These are phyloP conservation scores for Eufriesea mexicana DNA, from an alignment of 1,140 invertebrate genomes.

Conservation along the genomic window DNA sequence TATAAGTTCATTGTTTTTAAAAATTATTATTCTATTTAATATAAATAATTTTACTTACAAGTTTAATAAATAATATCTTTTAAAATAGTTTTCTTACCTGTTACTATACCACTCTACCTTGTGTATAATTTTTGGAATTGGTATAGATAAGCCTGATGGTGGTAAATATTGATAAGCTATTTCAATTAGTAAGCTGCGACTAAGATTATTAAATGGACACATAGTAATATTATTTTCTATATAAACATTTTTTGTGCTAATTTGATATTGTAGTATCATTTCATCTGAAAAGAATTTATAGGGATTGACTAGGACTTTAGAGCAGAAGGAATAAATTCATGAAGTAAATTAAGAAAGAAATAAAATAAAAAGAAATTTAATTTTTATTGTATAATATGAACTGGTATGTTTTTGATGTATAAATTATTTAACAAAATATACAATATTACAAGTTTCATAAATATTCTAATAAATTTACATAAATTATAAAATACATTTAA, in stretches of 20 bases:
- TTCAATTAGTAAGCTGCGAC: conserved; percentile 70
- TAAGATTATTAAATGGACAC: conserved; percentile 61
- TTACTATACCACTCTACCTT: conserved; percentile 45
- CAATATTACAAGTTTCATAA: not conserved
- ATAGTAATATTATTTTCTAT: conserved; percentile 9
- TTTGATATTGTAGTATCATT: conserved; percentile 53
- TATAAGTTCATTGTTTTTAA: not conserved
- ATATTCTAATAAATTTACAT: not conserved
- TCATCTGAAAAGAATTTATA: conserved; percentile 67
- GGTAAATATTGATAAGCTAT: conserved; percentile 75
- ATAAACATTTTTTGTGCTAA: conserved; percentile 16
- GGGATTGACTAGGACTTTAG: conserved; percentile 30
- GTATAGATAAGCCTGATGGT: conserved; percentile 72
- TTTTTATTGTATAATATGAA: conserved; percentile 51
- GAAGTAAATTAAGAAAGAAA: not conserved
- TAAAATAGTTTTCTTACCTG: conserved; percentile 48
- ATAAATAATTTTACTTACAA: not conserved
- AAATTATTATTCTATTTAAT: not conserved
- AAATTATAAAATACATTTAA: not conserved
- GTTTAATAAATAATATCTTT: conserved; percentile 4
- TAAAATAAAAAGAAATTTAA: conserved; percentile 9
- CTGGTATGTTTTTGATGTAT: conserved; percentile 25
- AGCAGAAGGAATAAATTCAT: conserved; percentile 1
- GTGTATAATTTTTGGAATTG: conserved; percentile 63
- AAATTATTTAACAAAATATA: conserved; percentile 8